Evolutionary conservation across 1,140 invertebrate species (phyloP).

Genomic region (Hesperophylax magnus): DNA sequence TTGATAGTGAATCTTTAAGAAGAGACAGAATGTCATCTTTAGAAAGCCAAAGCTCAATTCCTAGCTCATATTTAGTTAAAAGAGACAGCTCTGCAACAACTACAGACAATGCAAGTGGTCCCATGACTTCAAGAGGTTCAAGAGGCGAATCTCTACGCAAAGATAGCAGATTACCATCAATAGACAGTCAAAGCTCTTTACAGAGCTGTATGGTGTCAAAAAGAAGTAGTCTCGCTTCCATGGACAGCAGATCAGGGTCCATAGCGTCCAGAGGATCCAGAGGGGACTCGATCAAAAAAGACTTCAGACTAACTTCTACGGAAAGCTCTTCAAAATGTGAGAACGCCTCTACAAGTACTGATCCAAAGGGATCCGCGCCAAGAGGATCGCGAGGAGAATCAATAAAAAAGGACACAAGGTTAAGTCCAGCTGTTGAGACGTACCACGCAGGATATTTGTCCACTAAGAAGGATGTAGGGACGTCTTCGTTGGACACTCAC

Average conservation of each 20-base stretch:
- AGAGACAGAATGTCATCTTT: conserved; percentile 42
- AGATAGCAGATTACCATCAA: conserved; percentile 30
- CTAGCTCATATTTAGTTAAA: conserved; percentile 22
- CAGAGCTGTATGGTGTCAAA: conserved; percentile 21
- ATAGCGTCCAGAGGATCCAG: conserved; percentile 27
- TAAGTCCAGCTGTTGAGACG: neutral
- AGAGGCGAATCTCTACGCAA: conserved; percentile 38
- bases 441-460: neutral
- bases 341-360: neutral
- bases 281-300: conserved; percentile 35
- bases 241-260: conserved; percentile 13
- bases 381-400: conserved; percentile 34
- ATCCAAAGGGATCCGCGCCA: neutral
- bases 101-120: neutral
- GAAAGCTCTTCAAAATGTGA: conserved; percentile 14
- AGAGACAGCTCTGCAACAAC: conserved; percentile 29
- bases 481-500: neutral
- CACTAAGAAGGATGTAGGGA: neutral
- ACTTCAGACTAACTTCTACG: conserved; percentile 41
- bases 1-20: conserved; percentile 31
- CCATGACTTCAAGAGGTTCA: conserved; percentile 29
- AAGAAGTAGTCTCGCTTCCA: conserved; percentile 19
- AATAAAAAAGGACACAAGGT: conserved; percentile 32
- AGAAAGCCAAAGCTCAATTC: conserved; percentile 47
- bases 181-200: conserved; percentile 39